Percentiles rank a stretch among this genome's conserved stretches.
These are phyloP conservation scores for Anarrhichthys ocellatus DNA, from an alignment of 2,113 vertebrate genomes.

Conservation along the genomic window DNA sequence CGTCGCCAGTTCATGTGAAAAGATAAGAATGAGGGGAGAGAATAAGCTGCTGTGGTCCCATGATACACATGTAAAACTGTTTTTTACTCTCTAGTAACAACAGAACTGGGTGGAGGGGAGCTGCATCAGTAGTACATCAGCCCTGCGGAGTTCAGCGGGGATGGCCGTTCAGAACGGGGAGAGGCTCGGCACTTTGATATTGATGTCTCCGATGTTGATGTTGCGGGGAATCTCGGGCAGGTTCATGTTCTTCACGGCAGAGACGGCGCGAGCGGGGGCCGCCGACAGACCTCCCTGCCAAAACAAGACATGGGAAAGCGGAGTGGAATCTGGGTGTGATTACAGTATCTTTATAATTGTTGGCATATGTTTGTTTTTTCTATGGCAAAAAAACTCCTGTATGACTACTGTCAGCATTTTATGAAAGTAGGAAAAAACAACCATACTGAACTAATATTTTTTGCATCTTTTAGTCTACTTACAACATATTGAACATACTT, in stretches of 20 bases:
- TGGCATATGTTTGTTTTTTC: not conserved
- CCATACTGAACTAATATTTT: not conserved
- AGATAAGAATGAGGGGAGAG: conserved; percentile 19
- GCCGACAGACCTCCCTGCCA: conserved; percentile 91
- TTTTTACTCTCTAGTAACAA: conserved; percentile 1
- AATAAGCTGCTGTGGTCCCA: conserved; percentile 29
- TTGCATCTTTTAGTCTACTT: not conserved
- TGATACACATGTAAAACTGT: conserved; percentile 20
- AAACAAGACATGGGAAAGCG: not conserved
- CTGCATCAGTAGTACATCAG: conserved; percentile 37
- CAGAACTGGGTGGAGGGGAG: conserved; percentile 33
- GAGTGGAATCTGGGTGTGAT: not conserved
- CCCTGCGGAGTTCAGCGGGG: conserved; percentile 43
- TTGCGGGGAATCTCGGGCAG: conserved; percentile 95
- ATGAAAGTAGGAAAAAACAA: not conserved
- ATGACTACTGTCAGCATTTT: not conserved
- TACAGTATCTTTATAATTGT: not conserved
- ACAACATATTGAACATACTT: not conserved
- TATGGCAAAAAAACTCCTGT: not conserved
- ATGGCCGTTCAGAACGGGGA: conserved; percentile 86
- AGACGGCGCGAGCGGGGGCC: conserved; percentile 91
- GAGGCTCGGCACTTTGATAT: conserved; percentile 95
- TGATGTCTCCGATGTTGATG: conserved; percentile 96
- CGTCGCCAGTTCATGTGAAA: conserved; percentile 8
- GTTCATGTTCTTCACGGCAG: conserved; percentile 96